Evolutionary conservation across 1,140 invertebrate genomes (phyloP).

Genomic region (Caenorhabditis remanei): DNA sequence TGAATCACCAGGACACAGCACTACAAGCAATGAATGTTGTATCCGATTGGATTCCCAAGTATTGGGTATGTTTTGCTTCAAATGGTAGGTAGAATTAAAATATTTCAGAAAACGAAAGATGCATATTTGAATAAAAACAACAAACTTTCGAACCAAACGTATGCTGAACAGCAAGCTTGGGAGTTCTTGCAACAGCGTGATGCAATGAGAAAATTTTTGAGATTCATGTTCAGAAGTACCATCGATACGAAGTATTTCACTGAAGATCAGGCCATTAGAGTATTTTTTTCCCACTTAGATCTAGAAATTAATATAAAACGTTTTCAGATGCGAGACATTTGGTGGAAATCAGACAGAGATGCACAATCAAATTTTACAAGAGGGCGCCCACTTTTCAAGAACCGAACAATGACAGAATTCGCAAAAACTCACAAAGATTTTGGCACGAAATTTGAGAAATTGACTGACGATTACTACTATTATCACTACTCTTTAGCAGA

Average conservation of each 20-base stretch:
- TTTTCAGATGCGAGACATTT: constrained; percentile 16
- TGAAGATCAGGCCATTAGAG: background rate
- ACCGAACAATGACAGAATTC: background rate
- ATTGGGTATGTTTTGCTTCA: background rate
- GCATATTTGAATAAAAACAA: constrained; percentile 93
- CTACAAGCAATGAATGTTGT: background rate
- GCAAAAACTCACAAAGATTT: constrained; percentile 7
- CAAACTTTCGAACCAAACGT: constrained; percentile 87
- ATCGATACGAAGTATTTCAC: constrained; percentile 10
- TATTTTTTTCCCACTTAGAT: background rate
- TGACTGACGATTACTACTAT: background rate
- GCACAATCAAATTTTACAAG: background rate
- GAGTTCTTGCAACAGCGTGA: background rate
- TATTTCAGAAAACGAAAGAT: constrained; percentile 85
- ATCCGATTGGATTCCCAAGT: background rate
- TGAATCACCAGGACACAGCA: background rate
- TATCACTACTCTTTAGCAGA: background rate
- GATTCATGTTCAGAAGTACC: constrained; percentile 7
- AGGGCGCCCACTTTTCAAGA: background rate
- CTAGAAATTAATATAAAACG: background rate
- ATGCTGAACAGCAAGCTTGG: constrained; percentile 88
- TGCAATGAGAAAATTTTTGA: background rate
- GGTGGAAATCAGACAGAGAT: constrained; percentile 3
- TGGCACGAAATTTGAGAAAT: background rate
- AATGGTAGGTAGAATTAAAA: constrained; percentile 78